Conservation (phyloP, 2,888 invertebrate species). For the Anticlea derivata region DNA sequence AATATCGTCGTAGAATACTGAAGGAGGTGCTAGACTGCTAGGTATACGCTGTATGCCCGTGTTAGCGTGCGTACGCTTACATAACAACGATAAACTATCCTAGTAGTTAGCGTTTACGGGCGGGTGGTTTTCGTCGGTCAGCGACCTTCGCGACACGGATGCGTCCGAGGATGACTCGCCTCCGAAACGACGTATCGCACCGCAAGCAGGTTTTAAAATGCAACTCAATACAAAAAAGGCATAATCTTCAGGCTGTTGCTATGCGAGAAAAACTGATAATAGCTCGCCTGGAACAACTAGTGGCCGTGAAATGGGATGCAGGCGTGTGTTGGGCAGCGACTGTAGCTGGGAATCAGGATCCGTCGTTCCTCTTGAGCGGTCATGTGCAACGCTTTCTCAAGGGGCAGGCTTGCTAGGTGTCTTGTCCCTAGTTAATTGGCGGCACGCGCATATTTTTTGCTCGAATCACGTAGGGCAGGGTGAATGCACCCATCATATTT, state of each 20-base stretch:
- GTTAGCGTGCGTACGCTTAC: constrained; percentile 16
- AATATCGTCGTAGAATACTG: constrained; percentile 4
- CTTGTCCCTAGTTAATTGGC: constrained; percentile 70
- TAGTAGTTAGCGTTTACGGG: constrained; percentile 60
- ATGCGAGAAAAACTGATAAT: constrained; percentile 50
- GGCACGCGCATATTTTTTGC: constrained; percentile 77
- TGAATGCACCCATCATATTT: constrained; percentile 60
- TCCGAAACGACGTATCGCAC: constrained; percentile 54
- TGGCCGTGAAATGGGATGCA: constrained; percentile 50
- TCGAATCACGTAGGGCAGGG: constrained; percentile 42
- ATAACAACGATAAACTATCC: constrained; percentile 29
- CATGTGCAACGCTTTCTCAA: constrained; percentile 57
- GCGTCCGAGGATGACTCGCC: constrained; percentile 48
- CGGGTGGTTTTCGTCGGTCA: constrained; percentile 73
- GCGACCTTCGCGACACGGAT: constrained; percentile 72
- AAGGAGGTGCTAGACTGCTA: background rate
- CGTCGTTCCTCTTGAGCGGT: constrained; percentile 66
- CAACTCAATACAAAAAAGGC: constrained; percentile 59
- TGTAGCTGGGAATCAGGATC: constrained; percentile 45
- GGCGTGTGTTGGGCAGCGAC: constrained; percentile 71
- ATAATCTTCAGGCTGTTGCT: constrained; percentile 54
- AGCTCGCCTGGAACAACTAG: constrained; percentile 57
- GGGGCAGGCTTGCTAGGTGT: constrained; percentile 54
- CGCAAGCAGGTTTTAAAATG: constrained; percentile 56
- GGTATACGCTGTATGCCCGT: constrained; percentile 1